Conservation (phyloP, 2,113 vertebrate species). For the Perca flavescens region DNA sequence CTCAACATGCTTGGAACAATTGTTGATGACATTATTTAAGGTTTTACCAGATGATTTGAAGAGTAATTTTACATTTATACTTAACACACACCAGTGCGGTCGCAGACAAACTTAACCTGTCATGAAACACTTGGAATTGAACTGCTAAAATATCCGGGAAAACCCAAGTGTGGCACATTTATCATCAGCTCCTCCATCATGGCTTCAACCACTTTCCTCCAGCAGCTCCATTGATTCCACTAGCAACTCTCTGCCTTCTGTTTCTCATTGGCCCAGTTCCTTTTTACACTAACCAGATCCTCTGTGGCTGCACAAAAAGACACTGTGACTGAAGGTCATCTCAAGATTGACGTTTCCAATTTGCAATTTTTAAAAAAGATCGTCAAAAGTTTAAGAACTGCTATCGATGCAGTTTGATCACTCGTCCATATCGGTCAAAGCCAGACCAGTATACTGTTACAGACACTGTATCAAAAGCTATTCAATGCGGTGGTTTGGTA, state of each 20-base stretch:
- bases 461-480: slow-evolving; percentile 37
- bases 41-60: slow-evolving; percentile 52
- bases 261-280: slow-evolving; percentile 65
- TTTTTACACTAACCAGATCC: slow-evolving; percentile 54
- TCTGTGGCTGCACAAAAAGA: slow-evolving; percentile 47
- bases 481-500: slow-evolving; percentile 61
- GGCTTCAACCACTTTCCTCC: slow-evolving; percentile 39
- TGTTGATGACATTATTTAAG: slow-evolving; percentile 63
- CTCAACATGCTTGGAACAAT: slow-evolving; percentile 22
- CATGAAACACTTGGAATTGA: slow-evolving; percentile 50
- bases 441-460: slow-evolving; percentile 53
- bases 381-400: slow-evolving; percentile 50
- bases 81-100: slow-evolving; percentile 56
- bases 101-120: slow-evolving; percentile 32
- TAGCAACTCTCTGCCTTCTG: slow-evolving; percentile 58
- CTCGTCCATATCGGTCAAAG: slow-evolving; percentile 57
- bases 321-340: slow-evolving; percentile 56
- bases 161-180: slow-evolving; percentile 33
- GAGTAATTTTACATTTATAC: slow-evolving; percentile 50
- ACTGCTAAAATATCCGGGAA: slow-evolving; percentile 43
- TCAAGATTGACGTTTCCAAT: slow-evolving; percentile 40
- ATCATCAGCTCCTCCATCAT: slow-evolving; percentile 50
- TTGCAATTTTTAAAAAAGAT: slow-evolving; percentile 35
- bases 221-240: slow-evolving; percentile 40
- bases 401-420: slow-evolving; percentile 45